Base-by-base conservation (phyloP, 2,797 vertebrate species). In the Okamejei kenojei region DNA sequence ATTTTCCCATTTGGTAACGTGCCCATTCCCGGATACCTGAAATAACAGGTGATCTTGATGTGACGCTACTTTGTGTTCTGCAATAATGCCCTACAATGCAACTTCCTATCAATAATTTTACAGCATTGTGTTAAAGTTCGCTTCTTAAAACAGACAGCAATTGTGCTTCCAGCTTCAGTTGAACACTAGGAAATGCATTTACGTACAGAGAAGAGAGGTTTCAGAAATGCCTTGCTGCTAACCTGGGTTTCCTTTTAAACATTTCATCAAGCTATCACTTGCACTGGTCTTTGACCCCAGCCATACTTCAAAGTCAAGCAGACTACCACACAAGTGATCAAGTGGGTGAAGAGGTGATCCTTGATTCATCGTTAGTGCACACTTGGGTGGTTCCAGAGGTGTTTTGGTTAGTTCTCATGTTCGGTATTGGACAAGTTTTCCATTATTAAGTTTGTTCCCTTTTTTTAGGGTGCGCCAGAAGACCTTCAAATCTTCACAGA, bases 401-500 rank as follows among this genome's bases (percentile, higher is more conserved):
- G 7, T 26, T 0, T 13, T 76, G 8, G 90, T 32, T 54, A 84
- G 71, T 73, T 73, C 13, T 45, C 45, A 45, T 45, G 45, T 45
- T 45, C 45, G 45, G 45, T 45, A 45, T 45, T 45, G 45, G 45
- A 45, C 45, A 45, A 45, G 45, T 21, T 21, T 73, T 73, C 65
- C 65, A 13, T 84, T 29, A 84, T 78, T 45, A 8, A 93, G 7
- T 29, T 82, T 93, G 93, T 88, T 71, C 73, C 94, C 79, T 76
- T 77, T 77, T 94, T 58, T 0, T 96, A 99, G 99, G 98, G 98
- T 7, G 97, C 98, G 0, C 97, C 97, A 74, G 96, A 96, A 68
- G 98, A 98, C 94, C 97, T 99, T 95, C 97, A 98, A 93, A 98
- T 99, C 95, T 99, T 99, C 96, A 99, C 98, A 0, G 98, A 99